Conservation (phyloP, 2,888 invertebrate genomes). For the Peribatodes rhomboidaria region DNA sequence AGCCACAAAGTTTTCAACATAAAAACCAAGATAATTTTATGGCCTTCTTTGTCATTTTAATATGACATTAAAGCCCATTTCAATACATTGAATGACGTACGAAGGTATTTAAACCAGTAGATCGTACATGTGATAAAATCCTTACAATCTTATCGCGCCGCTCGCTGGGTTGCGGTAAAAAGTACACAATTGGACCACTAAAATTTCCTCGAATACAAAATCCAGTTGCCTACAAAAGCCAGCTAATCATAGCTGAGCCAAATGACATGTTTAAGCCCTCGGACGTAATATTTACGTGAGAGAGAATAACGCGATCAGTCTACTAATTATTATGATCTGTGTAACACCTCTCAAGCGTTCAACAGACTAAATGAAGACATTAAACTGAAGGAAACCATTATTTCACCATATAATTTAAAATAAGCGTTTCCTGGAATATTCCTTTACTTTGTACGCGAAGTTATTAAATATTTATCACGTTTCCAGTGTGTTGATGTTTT, state of each 20-base stretch:
- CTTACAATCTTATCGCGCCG: too few species aligned
- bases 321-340: neutral
- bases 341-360: constrained; percentile 24
- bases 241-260: too few species aligned
- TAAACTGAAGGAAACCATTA: constrained; percentile 32
- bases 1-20: constrained; percentile 10
- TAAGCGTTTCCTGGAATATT: constrained; percentile 19
- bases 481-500: constrained; percentile 5
- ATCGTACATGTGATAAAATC: too few species aligned
- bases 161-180: too few species aligned
- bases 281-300: too few species aligned
- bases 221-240: too few species aligned
- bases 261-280: too few species aligned
- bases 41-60: constrained; percentile 20
- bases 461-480: constrained; percentile 9
- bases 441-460: constrained; percentile 18
- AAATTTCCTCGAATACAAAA: too few species aligned
- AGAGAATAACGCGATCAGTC: too few species aligned
- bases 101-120: too few species aligned
- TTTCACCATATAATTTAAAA: constrained; percentile 22
- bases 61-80: constrained; percentile 25
- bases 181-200: too few species aligned
- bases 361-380: constrained; percentile 35
- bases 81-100: constrained; percentile 7
- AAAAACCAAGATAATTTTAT: constrained; percentile 14